A percentile compares a stretch with the other conserved stretches of the same genome.
These are phyloP conservation scores for Ennomos fuscantarius DNA, from an alignment of 2,888 invertebrate species.

Conservation along the genomic window DNA sequence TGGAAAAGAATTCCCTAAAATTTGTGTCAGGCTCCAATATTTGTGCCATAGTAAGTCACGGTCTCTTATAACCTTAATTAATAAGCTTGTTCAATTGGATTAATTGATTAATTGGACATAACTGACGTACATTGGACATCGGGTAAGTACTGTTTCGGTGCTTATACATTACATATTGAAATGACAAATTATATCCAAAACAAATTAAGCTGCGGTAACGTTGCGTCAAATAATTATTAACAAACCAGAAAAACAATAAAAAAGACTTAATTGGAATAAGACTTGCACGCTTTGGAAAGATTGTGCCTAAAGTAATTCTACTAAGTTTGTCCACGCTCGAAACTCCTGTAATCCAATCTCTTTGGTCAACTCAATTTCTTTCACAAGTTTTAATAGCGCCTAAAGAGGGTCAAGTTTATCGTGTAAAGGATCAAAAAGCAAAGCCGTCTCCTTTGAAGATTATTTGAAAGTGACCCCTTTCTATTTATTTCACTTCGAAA, in stretches of 20 bases:
- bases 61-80: slow-evolving; percentile 6
- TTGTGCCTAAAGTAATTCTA: slow-evolving; percentile 22
- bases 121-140: slow-evolving; percentile 9
- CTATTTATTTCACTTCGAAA: slow-evolving; percentile 29
- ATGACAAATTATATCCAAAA: not conserved
- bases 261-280: slow-evolving; percentile 13
- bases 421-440: slow-evolving; percentile 42
- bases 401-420: slow-evolving; percentile 40
- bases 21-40: not conserved
- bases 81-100: slow-evolving; percentile 13
- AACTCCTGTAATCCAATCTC: slow-evolving; percentile 42
- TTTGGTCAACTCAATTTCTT: slow-evolving; percentile 41
- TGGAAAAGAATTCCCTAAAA: no score
- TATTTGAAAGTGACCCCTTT: slow-evolving; percentile 35
- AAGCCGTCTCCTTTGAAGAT: slow-evolving; percentile 33
- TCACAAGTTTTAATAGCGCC: slow-evolving; percentile 42
- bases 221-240: not conserved
- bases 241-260: slow-evolving; percentile 6
- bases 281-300: slow-evolving; percentile 17
- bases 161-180: not conserved
- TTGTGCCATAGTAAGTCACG: not conserved
- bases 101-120: slow-evolving; percentile 16
- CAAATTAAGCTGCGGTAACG: not conserved
- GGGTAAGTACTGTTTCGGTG: not conserved
- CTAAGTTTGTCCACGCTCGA: slow-evolving; percentile 35